Evolutionary conservation across 2,888 invertebrate species (phyloP).

Genomic region (Drosophila planitibia): DNA sequence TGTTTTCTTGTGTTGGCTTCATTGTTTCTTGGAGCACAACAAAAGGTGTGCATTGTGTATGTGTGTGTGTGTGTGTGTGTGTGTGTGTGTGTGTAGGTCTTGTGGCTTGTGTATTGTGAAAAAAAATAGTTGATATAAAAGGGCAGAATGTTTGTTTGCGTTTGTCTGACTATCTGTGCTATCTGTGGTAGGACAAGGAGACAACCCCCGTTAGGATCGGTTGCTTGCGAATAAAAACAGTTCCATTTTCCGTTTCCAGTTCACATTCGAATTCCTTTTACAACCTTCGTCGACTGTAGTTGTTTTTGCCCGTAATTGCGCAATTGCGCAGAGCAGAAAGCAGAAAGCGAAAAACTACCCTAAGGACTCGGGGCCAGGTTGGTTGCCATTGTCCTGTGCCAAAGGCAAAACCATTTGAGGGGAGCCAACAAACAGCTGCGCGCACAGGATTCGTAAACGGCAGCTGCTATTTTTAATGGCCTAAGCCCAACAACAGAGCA

Average conservation of each 20-base stretch:
- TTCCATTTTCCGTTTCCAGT: slow-evolving; percentile 44
- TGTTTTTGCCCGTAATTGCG: slow-evolving; percentile 65
- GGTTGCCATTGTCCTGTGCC: slow-evolving; percentile 73
- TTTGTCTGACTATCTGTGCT: slow-evolving; percentile 29
- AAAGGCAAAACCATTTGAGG: slow-evolving; percentile 16
- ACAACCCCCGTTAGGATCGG: slow-evolving; percentile 57
- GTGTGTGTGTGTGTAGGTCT: slow-evolving; percentile 8
- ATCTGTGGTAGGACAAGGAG: slow-evolving; percentile 13
- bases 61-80: slow-evolving; percentile 21
- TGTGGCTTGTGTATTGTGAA: slow-evolving; percentile 11
- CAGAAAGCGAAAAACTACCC: slow-evolving; percentile 45
- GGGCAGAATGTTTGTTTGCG: slow-evolving; percentile 45
- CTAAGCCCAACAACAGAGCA: slow-evolving; percentile 12
- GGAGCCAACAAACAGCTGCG: slow-evolving; percentile 70
- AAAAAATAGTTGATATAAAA: slow-evolving; percentile 12
- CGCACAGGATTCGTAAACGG: slow-evolving; percentile 56
- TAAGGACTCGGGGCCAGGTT: slow-evolving; percentile 8
- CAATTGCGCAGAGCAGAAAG: slow-evolving; percentile 63
- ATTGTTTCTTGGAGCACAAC: slow-evolving; percentile 46
- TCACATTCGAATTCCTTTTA: not conserved
- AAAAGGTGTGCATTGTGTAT: slow-evolving; percentile 56
- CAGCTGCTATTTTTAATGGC: slow-evolving; percentile 71
- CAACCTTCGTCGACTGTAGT: slow-evolving; percentile 4
- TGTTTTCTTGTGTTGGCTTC: not conserved
- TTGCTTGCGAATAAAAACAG: slow-evolving; percentile 54